phyloP scores from a whole-genome alignment of 2,113 vertebrate species.

The Microcebus ravelobensis region DNA sequence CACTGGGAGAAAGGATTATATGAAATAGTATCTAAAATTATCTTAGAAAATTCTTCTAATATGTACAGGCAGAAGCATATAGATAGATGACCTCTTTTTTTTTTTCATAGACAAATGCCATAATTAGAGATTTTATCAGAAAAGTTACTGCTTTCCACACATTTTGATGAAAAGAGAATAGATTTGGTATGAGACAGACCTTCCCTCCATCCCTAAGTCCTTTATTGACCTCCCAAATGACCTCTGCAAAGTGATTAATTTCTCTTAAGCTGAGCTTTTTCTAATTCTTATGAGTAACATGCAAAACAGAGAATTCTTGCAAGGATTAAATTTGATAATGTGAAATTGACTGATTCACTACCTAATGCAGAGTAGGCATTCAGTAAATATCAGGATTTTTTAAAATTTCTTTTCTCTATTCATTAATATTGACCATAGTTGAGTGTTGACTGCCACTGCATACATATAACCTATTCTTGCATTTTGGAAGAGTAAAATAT shows the following conservation, averaged over 20 bases:
- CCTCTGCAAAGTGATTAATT: neutral
- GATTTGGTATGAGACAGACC: neutral
- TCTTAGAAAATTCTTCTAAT: constrained; percentile 50
- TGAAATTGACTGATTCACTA: constrained; percentile 20
- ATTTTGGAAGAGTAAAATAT: neutral
- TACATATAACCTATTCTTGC: neutral
- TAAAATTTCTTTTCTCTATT: neutral
- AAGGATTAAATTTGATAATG: constrained; percentile 54
- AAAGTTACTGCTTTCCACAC: constrained; percentile 8
- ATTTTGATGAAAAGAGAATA: constrained; percentile 41
- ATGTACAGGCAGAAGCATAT: constrained; percentile 38
- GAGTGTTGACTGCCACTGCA: neutral
- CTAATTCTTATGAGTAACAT: neutral
- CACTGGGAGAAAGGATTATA: constrained; percentile 48
- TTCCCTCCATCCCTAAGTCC: neutral
- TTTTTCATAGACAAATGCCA: constrained; percentile 20
- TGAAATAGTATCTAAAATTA: constrained; percentile 65
- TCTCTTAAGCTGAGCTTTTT: neutral
- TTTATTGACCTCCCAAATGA: neutral
- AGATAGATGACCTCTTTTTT: constrained; percentile 55
- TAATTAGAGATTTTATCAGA: constrained; percentile 69
- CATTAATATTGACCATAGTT: neutral
- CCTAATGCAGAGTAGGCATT: constrained; percentile 9
- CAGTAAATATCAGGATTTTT: neutral
- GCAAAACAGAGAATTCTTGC: constrained; percentile 35